Conservation (phyloP, 2,888 invertebrate genomes). For the Ectobius pallidus region DNA sequence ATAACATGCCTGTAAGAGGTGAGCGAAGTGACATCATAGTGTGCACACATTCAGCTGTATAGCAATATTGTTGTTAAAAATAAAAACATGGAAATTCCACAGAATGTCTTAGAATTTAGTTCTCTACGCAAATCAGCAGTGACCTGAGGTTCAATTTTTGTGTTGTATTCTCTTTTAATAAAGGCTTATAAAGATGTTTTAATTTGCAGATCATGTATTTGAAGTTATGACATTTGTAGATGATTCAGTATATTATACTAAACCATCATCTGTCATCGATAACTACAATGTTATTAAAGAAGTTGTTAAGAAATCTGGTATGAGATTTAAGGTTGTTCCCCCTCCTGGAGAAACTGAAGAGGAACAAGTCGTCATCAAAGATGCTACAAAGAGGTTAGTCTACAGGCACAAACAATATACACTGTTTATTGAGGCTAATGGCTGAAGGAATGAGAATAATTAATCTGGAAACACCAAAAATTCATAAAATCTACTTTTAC, state of each 20-base stretch:
- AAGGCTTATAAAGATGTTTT: background rate
- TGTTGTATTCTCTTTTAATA: background rate
- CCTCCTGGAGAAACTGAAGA: conserved; percentile 57
- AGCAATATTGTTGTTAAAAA: too few relatives aligned
- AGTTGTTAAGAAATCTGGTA: conserved; percentile 71
- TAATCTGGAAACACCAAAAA: too few relatives aligned
- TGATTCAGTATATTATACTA: conserved; percentile 62
- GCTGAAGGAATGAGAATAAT: too few relatives aligned
- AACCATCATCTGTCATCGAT: conserved; percentile 64
- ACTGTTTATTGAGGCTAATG: too few relatives aligned
- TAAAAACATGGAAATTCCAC: too few relatives aligned
- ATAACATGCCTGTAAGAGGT: too few relatives aligned
- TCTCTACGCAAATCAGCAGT: too few relatives aligned
- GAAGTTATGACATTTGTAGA: conserved; percentile 71
- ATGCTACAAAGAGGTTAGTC: conserved; percentile 36
- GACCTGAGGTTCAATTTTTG: background rate
- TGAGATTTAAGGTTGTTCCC: conserved; percentile 63
- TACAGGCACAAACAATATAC: too few relatives aligned
- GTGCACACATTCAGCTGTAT: too few relatives aligned
- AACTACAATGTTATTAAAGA: conserved; percentile 69
- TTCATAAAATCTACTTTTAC: too few relatives aligned
- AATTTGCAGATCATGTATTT: conserved; percentile 67
- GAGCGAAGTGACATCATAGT: too few relatives aligned
- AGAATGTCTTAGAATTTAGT: too few relatives aligned
- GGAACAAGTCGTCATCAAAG: conserved; percentile 53